Percentiles rank a stretch among this genome's conserved stretches.
phyloP scores from a whole-genome alignment of 1,140 invertebrate species.

The Apocrypta bakeri region DNA sequence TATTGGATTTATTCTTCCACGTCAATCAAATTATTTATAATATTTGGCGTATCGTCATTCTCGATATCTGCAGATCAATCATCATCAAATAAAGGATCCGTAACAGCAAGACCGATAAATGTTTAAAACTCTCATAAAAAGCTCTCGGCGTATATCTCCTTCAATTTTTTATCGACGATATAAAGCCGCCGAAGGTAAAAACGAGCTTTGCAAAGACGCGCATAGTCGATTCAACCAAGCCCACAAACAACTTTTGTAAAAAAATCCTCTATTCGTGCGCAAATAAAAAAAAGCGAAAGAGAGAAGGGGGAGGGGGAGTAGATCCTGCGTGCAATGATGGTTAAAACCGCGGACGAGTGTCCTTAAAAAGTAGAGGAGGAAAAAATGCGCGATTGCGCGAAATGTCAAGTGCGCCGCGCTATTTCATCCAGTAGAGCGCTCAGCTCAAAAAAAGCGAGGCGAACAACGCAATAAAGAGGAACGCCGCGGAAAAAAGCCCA shows the following conservation, averaged over 20 bases:
- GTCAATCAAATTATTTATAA: background rate
- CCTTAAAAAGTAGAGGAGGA: constrained; percentile 1
- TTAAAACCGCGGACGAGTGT: background rate
- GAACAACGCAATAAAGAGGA: constrained; percentile 39
- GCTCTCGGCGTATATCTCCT: background rate
- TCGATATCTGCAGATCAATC: background rate
- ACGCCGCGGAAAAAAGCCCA: constrained; percentile 7
- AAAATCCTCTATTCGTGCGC: background rate
- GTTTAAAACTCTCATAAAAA: background rate
- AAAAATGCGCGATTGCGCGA: constrained; percentile 25
- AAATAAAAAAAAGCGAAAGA: background rate
- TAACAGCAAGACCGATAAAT: background rate
- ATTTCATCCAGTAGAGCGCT: constrained; percentile 25
- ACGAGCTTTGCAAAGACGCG: background rate
- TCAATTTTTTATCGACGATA: background rate
- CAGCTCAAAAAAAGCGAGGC: constrained; percentile 10
- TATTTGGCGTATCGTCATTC: background rate
- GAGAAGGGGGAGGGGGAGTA: background rate
- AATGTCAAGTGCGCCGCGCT: constrained; percentile 40
- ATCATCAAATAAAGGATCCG: background rate
- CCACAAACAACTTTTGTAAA: background rate
- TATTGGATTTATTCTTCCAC: background rate
- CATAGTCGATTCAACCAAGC: background rate
- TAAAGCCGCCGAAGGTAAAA: background rate
- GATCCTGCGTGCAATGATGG: background rate